phyloP scores from a whole-genome alignment of 1,140 invertebrate species.

The Drosophila sp. region DNA sequence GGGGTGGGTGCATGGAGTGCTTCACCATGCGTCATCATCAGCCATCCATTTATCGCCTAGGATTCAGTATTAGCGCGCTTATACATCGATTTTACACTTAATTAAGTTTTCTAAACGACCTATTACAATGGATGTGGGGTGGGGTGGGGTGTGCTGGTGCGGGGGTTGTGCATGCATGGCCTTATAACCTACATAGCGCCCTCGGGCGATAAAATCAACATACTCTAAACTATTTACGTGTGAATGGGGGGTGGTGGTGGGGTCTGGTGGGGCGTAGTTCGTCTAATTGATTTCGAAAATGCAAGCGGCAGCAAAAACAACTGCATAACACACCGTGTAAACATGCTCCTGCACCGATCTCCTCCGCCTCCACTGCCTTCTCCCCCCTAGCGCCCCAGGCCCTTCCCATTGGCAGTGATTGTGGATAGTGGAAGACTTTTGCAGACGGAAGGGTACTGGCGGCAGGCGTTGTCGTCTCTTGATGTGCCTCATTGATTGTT shows the following conservation, averaged over 20 bases:
- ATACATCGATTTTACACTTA: conserved; percentile 68
- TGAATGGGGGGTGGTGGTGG: conserved; percentile 8
- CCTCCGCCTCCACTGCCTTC: neutral
- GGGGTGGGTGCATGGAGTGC: neutral
- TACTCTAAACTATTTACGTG: conserved; percentile 56
- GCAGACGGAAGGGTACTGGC: conserved; percentile 16
- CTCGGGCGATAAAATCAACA: conserved; percentile 61
- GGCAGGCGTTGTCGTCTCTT: neutral
- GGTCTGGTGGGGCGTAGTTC: conserved; percentile 34
- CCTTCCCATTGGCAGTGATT: neutral
- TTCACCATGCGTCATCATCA: conserved; percentile 47
- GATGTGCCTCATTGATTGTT: conserved; percentile 57
- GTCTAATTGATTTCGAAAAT: conserved; percentile 71
- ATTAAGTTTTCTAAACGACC: conserved; percentile 66
- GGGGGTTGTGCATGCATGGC: conserved; percentile 3
- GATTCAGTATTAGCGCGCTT: conserved; percentile 7
- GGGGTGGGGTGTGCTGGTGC: neutral
- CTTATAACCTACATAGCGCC: conserved; percentile 32
- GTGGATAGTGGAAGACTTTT: conserved; percentile 13
- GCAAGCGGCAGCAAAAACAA: conserved; percentile 41
- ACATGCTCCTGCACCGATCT: conserved; percentile 31
- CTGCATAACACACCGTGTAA: conserved; percentile 41
- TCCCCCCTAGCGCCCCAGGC: neutral
- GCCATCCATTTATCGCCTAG: neutral
- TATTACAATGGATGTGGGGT: conserved; percentile 46